These are phyloP conservation scores for Melipona bicolor DNA, from an alignment of 2,888 invertebrate species.

Conservation along the genomic window DNA sequence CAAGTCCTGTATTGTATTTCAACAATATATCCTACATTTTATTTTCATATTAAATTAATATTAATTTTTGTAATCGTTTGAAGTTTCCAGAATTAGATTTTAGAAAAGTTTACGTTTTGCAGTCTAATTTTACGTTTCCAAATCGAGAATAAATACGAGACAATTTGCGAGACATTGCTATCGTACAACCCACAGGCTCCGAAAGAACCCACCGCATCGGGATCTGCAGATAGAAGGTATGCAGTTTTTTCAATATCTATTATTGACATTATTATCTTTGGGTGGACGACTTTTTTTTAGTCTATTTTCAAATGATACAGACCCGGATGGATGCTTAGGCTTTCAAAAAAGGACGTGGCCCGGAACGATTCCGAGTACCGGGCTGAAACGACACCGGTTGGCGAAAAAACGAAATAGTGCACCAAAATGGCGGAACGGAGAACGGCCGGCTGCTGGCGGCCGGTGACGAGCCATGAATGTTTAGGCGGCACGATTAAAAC, in stretches of 20 bases:
- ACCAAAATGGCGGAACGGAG: slow-evolving; percentile 51
- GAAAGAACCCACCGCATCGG: neutral
- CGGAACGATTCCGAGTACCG: slow-evolving; percentile 8
- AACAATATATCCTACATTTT: too few species aligned
- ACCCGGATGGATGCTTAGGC: neutral
- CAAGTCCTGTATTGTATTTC: too few species aligned
- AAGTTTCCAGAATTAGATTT: too few species aligned
- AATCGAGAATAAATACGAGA: too few species aligned
- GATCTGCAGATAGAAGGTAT: neutral
- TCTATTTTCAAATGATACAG: slow-evolving; percentile 8
- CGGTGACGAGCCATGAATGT: slow-evolving; percentile 68
- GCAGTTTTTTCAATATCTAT: neutral
- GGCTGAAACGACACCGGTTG: slow-evolving; percentile 22
- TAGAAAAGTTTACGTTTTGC: too few species aligned
- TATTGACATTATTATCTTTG: neutral
- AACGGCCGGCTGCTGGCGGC: slow-evolving; percentile 5
- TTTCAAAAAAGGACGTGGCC: neutral
- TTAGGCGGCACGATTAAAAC: slow-evolving; percentile 77
- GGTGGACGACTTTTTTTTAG: neutral
- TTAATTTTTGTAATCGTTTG: too few species aligned
- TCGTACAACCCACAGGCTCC: neutral
- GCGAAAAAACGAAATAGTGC: slow-evolving; percentile 53
- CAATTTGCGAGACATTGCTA: neutral
- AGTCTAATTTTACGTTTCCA: too few species aligned
- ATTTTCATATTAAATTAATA: too few species aligned